Percentiles rank a stretch among this genome's conserved stretches.
Conservation (phyloP, 2,888 invertebrate species). For the Octodonta nipae region DNA sequence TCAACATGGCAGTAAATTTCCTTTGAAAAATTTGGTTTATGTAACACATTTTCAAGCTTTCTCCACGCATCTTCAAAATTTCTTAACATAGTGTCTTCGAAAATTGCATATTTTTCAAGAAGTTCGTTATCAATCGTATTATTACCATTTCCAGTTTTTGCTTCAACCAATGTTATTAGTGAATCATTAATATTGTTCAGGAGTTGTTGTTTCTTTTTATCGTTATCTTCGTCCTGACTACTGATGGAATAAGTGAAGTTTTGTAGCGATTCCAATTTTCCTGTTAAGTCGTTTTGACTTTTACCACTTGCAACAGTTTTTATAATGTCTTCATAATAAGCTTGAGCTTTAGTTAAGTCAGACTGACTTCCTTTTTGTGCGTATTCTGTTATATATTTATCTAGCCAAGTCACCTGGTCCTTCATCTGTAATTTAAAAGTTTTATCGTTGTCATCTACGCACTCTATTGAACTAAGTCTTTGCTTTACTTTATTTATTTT, state of each 20-base stretch:
- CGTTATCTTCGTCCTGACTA: constrained; percentile 8
- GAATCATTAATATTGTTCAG: constrained; percentile 10
- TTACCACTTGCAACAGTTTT: constrained; percentile 13
- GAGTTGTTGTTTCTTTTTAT: constrained; percentile 8
- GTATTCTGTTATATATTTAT: constrained; percentile 11
- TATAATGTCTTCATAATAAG: constrained; percentile 14
- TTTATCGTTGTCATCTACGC: constrained; percentile 12
- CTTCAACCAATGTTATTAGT: background rate
- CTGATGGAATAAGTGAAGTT: constrained; percentile 12
- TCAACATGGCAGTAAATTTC: constrained; percentile 13
- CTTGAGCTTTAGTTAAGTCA: constrained; percentile 12
- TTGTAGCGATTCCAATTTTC: constrained; percentile 11
- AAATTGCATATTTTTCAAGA: background rate
- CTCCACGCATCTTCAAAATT: constrained; percentile 13
- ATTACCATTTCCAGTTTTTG: background rate
- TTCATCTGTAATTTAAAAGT: constrained; percentile 10
- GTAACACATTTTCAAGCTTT: constrained; percentile 9
- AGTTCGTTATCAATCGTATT: background rate
- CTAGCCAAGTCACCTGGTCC: constrained; percentile 12
- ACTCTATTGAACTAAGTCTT: constrained; percentile 12
- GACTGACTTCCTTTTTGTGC: constrained; percentile 10
- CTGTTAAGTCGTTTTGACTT: constrained; percentile 11
- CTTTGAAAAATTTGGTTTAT: constrained; percentile 10
- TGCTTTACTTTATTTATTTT: constrained; percentile 12
- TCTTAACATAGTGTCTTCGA: constrained; percentile 7